Conservation (phyloP, 2,888 invertebrate species). For the Lamellibrachia satsuma region DNA sequence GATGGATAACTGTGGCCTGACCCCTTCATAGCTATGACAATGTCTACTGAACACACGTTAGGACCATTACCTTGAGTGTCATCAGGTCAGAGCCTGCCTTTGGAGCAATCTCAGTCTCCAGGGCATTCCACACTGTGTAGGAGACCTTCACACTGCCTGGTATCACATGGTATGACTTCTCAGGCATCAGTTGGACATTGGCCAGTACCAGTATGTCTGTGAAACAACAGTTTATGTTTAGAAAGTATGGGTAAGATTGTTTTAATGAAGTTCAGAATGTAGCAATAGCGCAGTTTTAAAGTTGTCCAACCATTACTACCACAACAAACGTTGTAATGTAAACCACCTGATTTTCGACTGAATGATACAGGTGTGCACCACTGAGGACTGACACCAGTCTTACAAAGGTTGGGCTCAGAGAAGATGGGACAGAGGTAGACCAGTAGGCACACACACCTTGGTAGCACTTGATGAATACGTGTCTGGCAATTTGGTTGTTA, state of each 20-base stretch:
- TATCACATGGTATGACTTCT: not conserved
- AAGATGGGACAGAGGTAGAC: not conserved
- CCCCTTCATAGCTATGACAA: no score
- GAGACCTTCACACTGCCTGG: not conserved
- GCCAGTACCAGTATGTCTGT: not conserved
- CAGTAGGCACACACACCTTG: slow-evolving; percentile 20
- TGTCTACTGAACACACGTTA: not conserved
- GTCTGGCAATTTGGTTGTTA: slow-evolving; percentile 26
- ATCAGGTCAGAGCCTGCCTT: not conserved
- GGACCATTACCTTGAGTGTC: not conserved
- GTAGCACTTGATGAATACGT: slow-evolving; percentile 22
- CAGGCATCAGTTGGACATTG: not conserved
- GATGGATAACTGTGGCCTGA: no score
- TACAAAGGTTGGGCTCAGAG: not conserved
- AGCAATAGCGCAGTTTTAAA: no score
- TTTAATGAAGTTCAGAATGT: no score
- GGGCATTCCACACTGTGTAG: not conserved
- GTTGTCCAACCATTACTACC: no score
- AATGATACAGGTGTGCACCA: no score
- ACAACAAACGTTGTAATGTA: no score
- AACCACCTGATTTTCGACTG: no score
- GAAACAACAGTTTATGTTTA: not conserved
- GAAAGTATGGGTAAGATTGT: no score
- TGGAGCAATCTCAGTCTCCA: not conserved
- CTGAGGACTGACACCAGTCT: no score